Evolutionary conservation across 2,113 vertebrate species (phyloP).

Genomic region (Hippocampus zosterae): DNA sequence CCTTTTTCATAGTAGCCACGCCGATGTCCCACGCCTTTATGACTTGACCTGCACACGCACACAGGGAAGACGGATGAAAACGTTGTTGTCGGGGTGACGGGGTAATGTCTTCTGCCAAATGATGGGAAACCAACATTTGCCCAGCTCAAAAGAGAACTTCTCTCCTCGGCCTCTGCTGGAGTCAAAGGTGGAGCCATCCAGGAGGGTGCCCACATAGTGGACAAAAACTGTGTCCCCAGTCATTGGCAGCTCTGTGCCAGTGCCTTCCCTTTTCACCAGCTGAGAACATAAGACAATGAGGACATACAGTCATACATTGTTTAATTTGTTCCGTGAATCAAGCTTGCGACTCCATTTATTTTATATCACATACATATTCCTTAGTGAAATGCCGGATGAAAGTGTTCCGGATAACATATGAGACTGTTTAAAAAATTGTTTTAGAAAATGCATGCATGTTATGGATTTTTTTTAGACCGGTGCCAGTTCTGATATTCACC

Average conservation of each 20-base stretch:
- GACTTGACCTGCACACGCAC: conserved; percentile 79
- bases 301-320: neutral
- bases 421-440: no score
- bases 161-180: conserved; percentile 89
- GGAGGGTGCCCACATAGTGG: conserved; percentile 90
- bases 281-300: conserved; percentile 42
- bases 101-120: neutral
- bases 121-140: conserved; percentile 82
- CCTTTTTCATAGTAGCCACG: conserved; percentile 89
- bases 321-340: neutral
- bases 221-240: conserved; percentile 93
- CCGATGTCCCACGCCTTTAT: conserved; percentile 98
- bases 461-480: no score
- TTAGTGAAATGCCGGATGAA: no score
- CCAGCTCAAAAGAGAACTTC: conserved; percentile 91
- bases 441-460: no score
- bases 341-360: no score
- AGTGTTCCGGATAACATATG: no score
- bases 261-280: conserved; percentile 88
- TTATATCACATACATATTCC: no score
- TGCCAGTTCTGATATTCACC: no score
- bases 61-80: neutral
- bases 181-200: conserved; percentile 92
- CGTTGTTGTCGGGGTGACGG: neutral
- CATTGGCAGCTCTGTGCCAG: conserved; percentile 82